Evolutionary conservation across 2,113 vertebrate genomes (phyloP).

Genomic region (Seriola rivoliana): DNA sequence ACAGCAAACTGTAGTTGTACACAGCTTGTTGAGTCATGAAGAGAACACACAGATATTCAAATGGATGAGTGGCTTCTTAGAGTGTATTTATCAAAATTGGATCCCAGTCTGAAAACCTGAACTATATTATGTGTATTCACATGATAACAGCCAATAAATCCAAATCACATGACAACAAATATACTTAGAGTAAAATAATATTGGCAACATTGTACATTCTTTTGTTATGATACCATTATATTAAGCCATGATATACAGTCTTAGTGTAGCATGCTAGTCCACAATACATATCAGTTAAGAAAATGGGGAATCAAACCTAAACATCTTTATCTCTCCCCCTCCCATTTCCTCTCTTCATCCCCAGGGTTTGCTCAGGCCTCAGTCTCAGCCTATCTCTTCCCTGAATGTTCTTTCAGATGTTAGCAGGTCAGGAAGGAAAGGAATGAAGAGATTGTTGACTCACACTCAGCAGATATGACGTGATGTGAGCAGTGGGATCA

Average conservation of each 20-base stretch:
- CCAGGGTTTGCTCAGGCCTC: constrained; percentile 55
- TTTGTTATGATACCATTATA: constrained; percentile 8
- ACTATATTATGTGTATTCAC: constrained; percentile 1
- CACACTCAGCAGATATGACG: constrained; percentile 56
- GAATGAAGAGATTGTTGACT: constrained; percentile 58
- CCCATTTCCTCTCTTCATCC: constrained; percentile 72
- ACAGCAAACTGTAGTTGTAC: constrained; percentile 13
- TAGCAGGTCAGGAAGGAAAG: constrained; percentile 73
- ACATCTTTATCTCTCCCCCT: constrained; percentile 55
- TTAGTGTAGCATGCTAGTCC: background rate
- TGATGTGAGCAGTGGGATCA: constrained; percentile 13
- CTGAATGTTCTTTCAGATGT: constrained; percentile 56
- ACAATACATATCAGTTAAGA: constrained; percentile 31
- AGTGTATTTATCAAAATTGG: background rate
- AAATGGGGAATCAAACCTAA: constrained; percentile 31
- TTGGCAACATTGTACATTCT: background rate
- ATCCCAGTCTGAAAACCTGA: constrained; percentile 7
- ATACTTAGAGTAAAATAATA: background rate
- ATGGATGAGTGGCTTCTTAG: background rate
- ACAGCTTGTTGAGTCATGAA: constrained; percentile 24
- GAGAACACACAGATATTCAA: background rate
- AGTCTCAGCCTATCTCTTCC: constrained; percentile 42
- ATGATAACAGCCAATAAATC: constrained; percentile 4
- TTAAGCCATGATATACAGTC: background rate
- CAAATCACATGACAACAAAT: background rate